These are phyloP conservation scores for Periophthalmus magnuspinnatus DNA, from an alignment of 2,797 vertebrate species.

Conservation along the genomic window DNA sequence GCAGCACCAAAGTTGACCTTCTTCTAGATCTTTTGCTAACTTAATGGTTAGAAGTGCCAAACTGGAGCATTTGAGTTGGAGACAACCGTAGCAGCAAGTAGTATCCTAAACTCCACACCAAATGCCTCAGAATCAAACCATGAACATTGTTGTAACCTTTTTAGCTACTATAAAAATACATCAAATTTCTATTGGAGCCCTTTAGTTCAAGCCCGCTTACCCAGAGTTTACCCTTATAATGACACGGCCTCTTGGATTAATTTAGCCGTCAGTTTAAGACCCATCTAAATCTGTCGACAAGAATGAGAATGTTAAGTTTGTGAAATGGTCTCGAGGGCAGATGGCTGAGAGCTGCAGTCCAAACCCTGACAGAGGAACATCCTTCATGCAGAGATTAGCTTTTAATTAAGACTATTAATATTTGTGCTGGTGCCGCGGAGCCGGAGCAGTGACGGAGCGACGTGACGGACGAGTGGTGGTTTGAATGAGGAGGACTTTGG, in stretches of 20 bases:
- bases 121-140: not conserved
- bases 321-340: constrained; percentile 18
- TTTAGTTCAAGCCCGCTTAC: not conserved
- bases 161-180: not conserved
- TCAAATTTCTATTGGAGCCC: not conserved
- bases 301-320: constrained; percentile 2
- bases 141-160: not conserved
- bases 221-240: not conserved
- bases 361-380: constrained; percentile 34
- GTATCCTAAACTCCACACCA: not conserved
- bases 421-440: constrained; percentile 17
- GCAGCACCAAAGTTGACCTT: too few species aligned
- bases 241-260: constrained; percentile 1
- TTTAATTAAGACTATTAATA: constrained; percentile 72
- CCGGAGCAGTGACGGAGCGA: constrained; percentile 27
- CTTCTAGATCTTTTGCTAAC: too few species aligned
- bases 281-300: constrained; percentile 9
- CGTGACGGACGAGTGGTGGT: constrained; percentile 16
- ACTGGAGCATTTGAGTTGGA: too few species aligned
- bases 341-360: constrained; percentile 28
- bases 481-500: constrained; percentile 23
- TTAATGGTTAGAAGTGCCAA: too few species aligned
- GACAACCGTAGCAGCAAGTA: too few species aligned
- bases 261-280: constrained; percentile 9
- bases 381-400: constrained; percentile 54